phyloP scores from a whole-genome alignment of 53 echinoderm and acorn worm species.

The Arbacia lixula region DNA sequence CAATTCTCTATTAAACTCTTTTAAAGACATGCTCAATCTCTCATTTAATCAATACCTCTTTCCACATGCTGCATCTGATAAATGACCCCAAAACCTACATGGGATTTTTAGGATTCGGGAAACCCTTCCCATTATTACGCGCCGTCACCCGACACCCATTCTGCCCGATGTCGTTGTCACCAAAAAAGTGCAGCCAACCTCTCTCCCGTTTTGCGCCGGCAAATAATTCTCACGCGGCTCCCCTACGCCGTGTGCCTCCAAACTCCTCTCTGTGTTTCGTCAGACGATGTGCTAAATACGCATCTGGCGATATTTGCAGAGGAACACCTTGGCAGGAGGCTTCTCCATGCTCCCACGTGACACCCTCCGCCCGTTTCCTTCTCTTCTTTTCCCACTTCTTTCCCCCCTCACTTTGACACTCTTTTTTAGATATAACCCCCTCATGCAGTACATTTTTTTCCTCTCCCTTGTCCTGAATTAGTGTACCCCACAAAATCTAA shows the following conservation, averaged over 20 bases:
- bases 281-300: slow-evolving; percentile 46
- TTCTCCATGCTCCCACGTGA: slow-evolving; percentile 16
- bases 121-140: slow-evolving; percentile 13
- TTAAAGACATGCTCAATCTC: neutral
- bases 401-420: neutral
- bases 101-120: neutral
- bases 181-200: slow-evolving; percentile 19
- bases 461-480: neutral
- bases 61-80: neutral
- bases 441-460: neutral
- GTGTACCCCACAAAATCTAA: slow-evolving; percentile 15
- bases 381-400: neutral
- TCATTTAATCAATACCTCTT: slow-evolving; percentile 13
- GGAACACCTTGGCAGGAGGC: slow-evolving; percentile 21
- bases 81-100: slow-evolving; percentile 44
- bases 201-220: slow-evolving; percentile 9
- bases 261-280: slow-evolving; percentile 13
- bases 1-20: neutral
- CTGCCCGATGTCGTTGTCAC: neutral
- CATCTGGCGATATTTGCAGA: slow-evolving; percentile 47
- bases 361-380: slow-evolving; percentile 6
- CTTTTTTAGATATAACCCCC: neutral
- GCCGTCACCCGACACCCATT: slow-evolving; percentile 15
- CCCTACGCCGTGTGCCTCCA: neutral
- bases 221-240: slow-evolving; percentile 11